These are phyloP conservation scores for Pterocles orientalis DNA, from an alignment of 2,113 vertebrate species.

Conservation along the genomic window DNA sequence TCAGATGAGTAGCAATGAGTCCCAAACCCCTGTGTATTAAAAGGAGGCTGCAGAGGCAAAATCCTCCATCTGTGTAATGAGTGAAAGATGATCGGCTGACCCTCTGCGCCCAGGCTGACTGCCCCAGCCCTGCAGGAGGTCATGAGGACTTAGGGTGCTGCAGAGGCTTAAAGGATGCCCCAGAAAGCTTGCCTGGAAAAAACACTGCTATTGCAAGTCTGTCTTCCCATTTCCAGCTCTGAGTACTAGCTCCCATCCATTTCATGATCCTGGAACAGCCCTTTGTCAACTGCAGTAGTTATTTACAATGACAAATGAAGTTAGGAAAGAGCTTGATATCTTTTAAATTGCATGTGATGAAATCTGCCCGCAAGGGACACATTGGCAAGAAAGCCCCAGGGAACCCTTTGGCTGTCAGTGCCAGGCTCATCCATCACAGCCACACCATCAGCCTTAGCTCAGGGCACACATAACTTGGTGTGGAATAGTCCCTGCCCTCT, in stretches of 20 bases:
- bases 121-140: not conserved
- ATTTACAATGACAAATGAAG: constrained; percentile 6
- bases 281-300: not conserved
- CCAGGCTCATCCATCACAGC: not conserved
- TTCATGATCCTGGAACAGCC: not conserved
- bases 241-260: not conserved
- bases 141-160: not conserved
- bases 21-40: not conserved
- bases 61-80: not conserved
- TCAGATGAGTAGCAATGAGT: not conserved
- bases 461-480: not conserved
- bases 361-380: not conserved
- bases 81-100: not conserved
- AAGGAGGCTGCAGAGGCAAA: not conserved
- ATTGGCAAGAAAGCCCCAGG: not conserved
- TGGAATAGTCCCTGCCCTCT: not conserved
- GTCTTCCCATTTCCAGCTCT: not conserved
- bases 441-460: not conserved
- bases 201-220: not conserved
- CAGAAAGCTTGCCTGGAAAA: not conserved
- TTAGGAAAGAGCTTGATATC: constrained; percentile 19
- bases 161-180: not conserved
- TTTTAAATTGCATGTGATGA: constrained; percentile 37
- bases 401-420: not conserved
- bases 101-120: not conserved